Percentiles rank a stretch among this genome's conserved stretches.
Evolutionary conservation across 2,888 invertebrate genomes (phyloP).

Genomic region (Eueremaeus valkanovi): DNA sequence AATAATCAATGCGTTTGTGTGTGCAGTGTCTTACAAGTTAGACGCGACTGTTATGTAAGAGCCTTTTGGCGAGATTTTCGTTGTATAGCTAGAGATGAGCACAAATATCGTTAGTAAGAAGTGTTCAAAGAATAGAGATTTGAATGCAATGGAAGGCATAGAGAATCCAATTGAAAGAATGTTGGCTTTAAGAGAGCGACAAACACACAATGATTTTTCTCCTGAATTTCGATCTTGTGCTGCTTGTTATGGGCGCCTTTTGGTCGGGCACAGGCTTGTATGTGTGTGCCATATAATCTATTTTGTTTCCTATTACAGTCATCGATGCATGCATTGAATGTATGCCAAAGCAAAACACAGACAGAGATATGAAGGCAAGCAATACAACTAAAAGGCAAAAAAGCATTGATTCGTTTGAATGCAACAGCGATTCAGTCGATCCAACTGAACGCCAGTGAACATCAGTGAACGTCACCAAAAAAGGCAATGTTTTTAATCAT

Average conservation of each 20-base stretch:
- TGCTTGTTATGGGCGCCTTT: slow-evolving; percentile 31
- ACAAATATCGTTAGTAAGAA: slow-evolving; percentile 26
- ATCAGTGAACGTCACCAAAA: neutral
- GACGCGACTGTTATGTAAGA: neutral
- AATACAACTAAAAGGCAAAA: slow-evolving; percentile 21
- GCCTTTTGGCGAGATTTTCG: slow-evolving; percentile 1
- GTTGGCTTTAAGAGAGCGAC: neutral
- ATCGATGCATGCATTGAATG: slow-evolving; percentile 44
- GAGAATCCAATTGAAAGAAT: slow-evolving; percentile 4
- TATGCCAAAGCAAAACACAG: slow-evolving; percentile 36
- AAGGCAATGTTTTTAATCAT: slow-evolving; percentile 24
- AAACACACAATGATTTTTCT: neutral
- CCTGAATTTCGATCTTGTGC: neutral
- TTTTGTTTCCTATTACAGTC: slow-evolving; percentile 39
- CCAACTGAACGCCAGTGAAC: neutral
- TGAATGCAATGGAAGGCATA: neutral
- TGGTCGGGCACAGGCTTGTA: slow-evolving; percentile 10
- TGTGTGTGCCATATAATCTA: slow-evolving; percentile 20
- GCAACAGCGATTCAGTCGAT: neutral
- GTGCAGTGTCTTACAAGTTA: too few relatives aligned
- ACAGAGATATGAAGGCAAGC: slow-evolving; percentile 42
- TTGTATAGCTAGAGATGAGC: slow-evolving; percentile 5
- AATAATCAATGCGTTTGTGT: too few relatives aligned
- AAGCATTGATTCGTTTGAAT: slow-evolving; percentile 28
- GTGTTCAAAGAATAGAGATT: neutral